A percentile compares a stretch with the other conserved stretches of the same genome.
Evolutionary conservation across 2,888 invertebrate species (phyloP).

Genomic region (Eristalis arbustorum): DNA sequence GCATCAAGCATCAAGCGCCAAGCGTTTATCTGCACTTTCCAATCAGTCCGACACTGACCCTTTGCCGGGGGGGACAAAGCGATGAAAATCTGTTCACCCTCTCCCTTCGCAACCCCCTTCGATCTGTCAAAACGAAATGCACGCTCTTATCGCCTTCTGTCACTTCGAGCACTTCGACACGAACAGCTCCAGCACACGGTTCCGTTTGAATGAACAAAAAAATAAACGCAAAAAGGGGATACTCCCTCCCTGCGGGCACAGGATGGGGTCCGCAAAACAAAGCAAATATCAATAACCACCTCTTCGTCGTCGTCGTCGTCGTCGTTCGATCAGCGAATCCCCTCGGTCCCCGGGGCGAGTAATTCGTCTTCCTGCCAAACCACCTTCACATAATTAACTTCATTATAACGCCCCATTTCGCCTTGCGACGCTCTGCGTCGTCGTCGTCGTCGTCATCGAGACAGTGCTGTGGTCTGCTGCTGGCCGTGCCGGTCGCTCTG

Average conservation of each 20-base stretch:
- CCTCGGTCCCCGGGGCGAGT: slow-evolving; percentile 49
- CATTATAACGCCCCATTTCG: slow-evolving; percentile 68
- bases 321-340: slow-evolving; percentile 23
- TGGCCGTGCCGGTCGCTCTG: slow-evolving; percentile 31
- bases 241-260: background rate
- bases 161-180: slow-evolving; percentile 28
- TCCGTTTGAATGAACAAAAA: background rate
- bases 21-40: background rate
- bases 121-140: slow-evolving; percentile 23
- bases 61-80: slow-evolving; percentile 31
- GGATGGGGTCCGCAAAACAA: slow-evolving; percentile 16
- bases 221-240: background rate
- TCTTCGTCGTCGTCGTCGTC: background rate
- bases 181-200: background rate
- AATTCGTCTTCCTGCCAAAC: slow-evolving; percentile 68
- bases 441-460: slow-evolving; percentile 4
- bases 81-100: background rate
- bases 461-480: background rate
- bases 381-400: slow-evolving; percentile 70
- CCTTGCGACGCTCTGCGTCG: slow-evolving; percentile 17
- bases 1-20: no score
- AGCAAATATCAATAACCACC: slow-evolving; percentile 50
- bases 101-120: background rate
- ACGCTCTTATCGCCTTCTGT: slow-evolving; percentile 39
- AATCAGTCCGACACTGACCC: slow-evolving; percentile 30